Base-by-base conservation (phyloP, 2,797 vertebrate genomes). In the Pyrocephalus nanus region DNA sequence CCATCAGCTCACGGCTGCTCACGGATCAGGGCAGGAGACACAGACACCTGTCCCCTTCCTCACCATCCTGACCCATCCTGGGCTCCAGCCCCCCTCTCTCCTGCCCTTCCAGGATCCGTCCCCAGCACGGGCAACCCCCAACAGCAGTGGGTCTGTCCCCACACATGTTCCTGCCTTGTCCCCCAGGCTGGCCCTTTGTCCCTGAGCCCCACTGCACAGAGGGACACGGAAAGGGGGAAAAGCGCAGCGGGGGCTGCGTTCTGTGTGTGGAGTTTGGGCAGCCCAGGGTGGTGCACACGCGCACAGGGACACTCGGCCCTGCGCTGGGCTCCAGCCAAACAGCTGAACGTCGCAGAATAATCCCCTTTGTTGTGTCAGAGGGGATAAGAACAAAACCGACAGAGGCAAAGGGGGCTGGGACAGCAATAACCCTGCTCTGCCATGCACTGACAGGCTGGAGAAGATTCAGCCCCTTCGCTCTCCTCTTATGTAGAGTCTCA, bases 281-380 rank as follows among this genome's bases (percentile, higher is more conserved):
- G 65, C n/a, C 21, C 80, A 23, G 80, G 71, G 67, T 45, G 51
- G 72, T 8, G 2, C 15, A 45, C 62, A 65, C 8, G 6, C 18
- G 14, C 25, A 20, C 38, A 30, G 76, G 57, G 40, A 57, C 91
- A 80, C n/a, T 2, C 15, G 0, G 90, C 77, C 90, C 54, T 3
- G 29, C 0, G 29, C 87, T 93, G 93, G 87, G 88, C 86, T 80
- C 82, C 0, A 11, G 93, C 92, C 93, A 93, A 92, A 78, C 87
- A 82, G 90, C 93, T 91, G 94, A 90, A 92, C 67, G 29, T 29
- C 1, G 1, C 75, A 70, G 79, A 96, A 95, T 67, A 91, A 95
- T 77, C 90, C 54, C 93, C 81, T 95, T 96, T 96, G 92, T 95
- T 82, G 84, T 43, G 30, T 29, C 70, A 32, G 54, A 61, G 57